Conservation (phyloP, 2,888 invertebrate species). For the Pseudococcus viburni region DNA sequence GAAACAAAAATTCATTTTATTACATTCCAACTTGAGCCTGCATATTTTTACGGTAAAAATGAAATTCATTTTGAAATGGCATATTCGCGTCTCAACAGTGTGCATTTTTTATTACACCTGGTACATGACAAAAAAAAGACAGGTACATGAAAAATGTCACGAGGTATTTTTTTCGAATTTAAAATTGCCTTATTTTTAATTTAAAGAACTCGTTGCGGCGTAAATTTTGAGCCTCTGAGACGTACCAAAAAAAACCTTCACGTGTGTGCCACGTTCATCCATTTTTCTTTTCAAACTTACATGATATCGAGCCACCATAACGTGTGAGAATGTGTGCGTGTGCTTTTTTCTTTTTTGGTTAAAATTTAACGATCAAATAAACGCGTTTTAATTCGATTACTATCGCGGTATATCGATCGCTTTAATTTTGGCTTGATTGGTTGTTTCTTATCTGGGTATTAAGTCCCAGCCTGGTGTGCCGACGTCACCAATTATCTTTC, state of each 20-base stretch:
- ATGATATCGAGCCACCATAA: background rate
- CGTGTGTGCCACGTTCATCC: background rate
- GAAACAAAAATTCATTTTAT: background rate
- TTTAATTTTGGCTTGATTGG: slow-evolving; percentile 47
- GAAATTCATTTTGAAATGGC: too few relatives aligned
- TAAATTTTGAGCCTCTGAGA: too few relatives aligned
- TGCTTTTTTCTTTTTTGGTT: background rate
- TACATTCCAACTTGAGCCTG: background rate
- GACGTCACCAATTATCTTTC: slow-evolving; percentile 37
- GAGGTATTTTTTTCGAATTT: too few relatives aligned
- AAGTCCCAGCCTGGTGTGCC: slow-evolving; percentile 21
- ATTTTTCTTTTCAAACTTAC: background rate
- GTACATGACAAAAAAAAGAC: too few relatives aligned
- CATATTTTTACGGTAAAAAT: background rate
- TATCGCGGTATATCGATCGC: slow-evolving; percentile 22
- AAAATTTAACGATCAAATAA: slow-evolving; percentile 18
- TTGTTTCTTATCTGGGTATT: slow-evolving; percentile 33
- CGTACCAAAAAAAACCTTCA: background rate
- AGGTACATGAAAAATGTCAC: too few relatives aligned
- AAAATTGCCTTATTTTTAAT: too few relatives aligned
- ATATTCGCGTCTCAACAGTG: too few relatives aligned
- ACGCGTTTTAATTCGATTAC: slow-evolving; percentile 32
- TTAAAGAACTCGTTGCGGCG: too few relatives aligned
- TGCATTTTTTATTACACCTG: too few relatives aligned
- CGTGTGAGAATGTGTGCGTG: background rate